Conservation (phyloP, 2,113 vertebrate genomes). For the Halcyon senegalensis region DNA sequence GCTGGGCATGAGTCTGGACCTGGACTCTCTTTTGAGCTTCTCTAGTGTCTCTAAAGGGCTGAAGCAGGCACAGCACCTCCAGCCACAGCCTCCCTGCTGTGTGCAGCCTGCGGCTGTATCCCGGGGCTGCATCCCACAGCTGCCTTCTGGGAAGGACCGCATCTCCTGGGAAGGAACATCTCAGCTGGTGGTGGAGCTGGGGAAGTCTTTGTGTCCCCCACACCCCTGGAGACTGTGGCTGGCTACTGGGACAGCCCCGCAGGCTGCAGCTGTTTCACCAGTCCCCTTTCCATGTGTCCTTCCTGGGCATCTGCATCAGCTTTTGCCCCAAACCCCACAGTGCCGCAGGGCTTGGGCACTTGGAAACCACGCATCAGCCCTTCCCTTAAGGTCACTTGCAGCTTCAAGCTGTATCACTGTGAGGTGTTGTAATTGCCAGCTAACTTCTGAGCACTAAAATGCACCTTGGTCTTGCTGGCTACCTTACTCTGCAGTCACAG, state of each 20-base stretch:
- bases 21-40: not conserved
- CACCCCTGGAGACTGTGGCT: not conserved
- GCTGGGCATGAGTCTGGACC: not conserved
- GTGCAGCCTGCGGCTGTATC: not conserved
- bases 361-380: accelerated
- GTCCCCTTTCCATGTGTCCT: not conserved
- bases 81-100: not conserved
- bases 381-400: not conserved
- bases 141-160: accelerated
- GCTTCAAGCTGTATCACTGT: not conserved
- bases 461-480: not conserved
- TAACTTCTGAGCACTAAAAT: not conserved
- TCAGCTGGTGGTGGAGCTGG: not conserved
- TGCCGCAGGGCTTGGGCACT: not conserved
- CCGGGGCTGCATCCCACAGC: not conserved
- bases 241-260: accelerated
- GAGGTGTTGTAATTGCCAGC: not conserved
- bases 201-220: not conserved
- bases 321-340: not conserved
- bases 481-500: not conserved
- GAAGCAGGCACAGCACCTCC: not conserved
- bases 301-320: not conserved
- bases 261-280: not conserved
- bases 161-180: not conserved
- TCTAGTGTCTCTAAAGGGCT: not conserved